A percentile compares a stretch with the other conserved stretches of the same genome.
These are phyloP conservation scores for Ranitomeya imitator DNA, from an alignment of 2,113 vertebrate species.

Conservation along the genomic window DNA sequence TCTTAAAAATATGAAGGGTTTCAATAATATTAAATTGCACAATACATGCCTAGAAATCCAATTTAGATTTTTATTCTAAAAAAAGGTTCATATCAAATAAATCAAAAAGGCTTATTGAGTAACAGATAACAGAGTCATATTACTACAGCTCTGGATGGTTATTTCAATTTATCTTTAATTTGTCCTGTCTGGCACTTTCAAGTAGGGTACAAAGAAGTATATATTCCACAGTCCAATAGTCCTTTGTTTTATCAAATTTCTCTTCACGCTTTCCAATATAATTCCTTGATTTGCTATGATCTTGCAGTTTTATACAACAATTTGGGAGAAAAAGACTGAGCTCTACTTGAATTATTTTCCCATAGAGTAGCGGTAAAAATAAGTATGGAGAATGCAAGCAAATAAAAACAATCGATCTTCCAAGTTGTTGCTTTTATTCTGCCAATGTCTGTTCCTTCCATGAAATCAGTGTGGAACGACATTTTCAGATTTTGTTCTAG, in stretches of 20 bases:
- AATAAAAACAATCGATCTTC: background rate
- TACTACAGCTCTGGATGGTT: conserved; percentile 42
- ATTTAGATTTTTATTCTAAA: conserved; percentile 56
- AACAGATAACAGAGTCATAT: conserved; percentile 51
- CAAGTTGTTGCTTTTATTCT: background rate
- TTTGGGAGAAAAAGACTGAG: background rate
- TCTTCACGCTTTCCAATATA: background rate
- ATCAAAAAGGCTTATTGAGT: conserved; percentile 44
- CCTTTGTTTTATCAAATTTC: conserved; percentile 47
- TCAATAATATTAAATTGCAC: conserved; percentile 74
- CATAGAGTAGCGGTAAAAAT: background rate
- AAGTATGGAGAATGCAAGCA: background rate
- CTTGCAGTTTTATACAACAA: conserved; percentile 14
- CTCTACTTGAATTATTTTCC: background rate
- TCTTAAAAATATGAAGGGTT: conserved; percentile 72
- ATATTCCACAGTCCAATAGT: conserved; percentile 42
- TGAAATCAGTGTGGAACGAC: background rate
- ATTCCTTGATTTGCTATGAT: conserved; percentile 33
- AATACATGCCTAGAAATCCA: conserved; percentile 60
- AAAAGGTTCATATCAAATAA: conserved; percentile 49
- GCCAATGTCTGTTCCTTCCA: background rate
- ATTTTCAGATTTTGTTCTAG: background rate
- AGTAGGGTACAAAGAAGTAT: conserved; percentile 25
- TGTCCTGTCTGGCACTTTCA: conserved; percentile 40
- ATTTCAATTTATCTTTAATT: conserved; percentile 55